These are phyloP conservation scores for Threskiornis aethiopicus DNA, from an alignment of 2,797 vertebrate genomes.

Conservation along the genomic window DNA sequence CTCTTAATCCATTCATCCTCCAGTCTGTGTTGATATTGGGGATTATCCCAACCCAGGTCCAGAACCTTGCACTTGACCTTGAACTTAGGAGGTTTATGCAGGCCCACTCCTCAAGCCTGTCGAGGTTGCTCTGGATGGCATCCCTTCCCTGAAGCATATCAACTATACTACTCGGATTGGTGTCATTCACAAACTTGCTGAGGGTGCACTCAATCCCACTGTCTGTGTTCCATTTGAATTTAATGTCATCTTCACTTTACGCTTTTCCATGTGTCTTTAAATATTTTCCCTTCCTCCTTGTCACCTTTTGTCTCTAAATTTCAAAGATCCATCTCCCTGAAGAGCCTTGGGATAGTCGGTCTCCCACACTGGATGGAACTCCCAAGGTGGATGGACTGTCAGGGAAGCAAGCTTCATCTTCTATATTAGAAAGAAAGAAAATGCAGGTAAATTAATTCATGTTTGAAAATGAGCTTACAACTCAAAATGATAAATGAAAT, in stretches of 20 bases:
- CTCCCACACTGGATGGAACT: background rate
- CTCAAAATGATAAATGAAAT: background rate
- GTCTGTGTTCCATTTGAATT: background rate
- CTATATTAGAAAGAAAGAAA: slow-evolving; percentile 56
- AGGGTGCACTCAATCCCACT: background rate
- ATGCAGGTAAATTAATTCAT: slow-evolving; percentile 17
- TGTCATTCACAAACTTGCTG: background rate
- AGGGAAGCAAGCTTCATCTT: slow-evolving; percentile 11
- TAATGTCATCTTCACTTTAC: background rate
- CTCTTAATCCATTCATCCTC: rapidly evolving
- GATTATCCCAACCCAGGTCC: rapidly evolving
- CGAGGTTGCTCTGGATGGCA: background rate
- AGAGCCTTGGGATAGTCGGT: background rate
- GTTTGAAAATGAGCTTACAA: background rate
- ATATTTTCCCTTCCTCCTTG: background rate
- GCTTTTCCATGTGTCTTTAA: background rate
- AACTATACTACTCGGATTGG: rapidly evolving
- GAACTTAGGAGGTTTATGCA: background rate
- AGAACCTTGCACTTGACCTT: background rate
- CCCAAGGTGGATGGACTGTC: background rate
- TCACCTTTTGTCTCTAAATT: background rate
- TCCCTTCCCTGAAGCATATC: background rate
- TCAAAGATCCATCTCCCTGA: background rate
- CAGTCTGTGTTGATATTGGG: rapidly evolving
- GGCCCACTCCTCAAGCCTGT: background rate